Percentiles rank a stretch among this genome's conserved stretches.
Conservation (phyloP, 2,113 vertebrate species). For the Archilochus colubris region DNA sequence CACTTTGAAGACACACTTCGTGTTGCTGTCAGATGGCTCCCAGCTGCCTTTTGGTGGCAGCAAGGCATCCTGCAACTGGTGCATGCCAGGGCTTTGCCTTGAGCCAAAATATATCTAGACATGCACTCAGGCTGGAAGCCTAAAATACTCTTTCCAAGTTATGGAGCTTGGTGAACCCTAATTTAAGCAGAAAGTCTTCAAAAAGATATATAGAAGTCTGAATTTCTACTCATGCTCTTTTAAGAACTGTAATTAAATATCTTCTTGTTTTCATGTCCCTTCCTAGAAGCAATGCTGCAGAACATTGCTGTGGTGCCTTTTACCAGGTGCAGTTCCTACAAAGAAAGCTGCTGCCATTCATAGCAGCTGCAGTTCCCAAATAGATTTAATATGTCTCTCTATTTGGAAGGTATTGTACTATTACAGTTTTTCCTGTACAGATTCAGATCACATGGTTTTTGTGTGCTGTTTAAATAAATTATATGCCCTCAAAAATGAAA, state of each 20-base stretch:
- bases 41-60: not conserved
- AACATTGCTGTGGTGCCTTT: not conserved
- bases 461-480: not conserved
- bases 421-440: not conserved
- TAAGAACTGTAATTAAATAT: not conserved
- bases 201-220: not conserved
- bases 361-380: not conserved
- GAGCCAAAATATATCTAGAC: not conserved
- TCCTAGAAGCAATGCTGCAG: not conserved
- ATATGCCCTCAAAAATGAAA: not conserved
- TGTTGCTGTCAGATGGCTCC: not conserved
- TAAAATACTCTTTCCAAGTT: not conserved
- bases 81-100: rapidly evolving
- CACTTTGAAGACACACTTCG: rapidly evolving
- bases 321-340: not conserved
- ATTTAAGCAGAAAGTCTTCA: not conserved
- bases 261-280: not conserved
- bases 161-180: not conserved
- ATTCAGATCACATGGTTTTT: not conserved
- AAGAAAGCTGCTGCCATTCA: not conserved
- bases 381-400: not conserved
- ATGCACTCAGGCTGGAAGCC: not conserved
- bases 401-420: not conserved
- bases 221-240: not conserved
- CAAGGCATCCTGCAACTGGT: not conserved